These are phyloP conservation scores for Xanthorhoe designata DNA, from an alignment of 2,888 invertebrate species.

Conservation along the genomic window DNA sequence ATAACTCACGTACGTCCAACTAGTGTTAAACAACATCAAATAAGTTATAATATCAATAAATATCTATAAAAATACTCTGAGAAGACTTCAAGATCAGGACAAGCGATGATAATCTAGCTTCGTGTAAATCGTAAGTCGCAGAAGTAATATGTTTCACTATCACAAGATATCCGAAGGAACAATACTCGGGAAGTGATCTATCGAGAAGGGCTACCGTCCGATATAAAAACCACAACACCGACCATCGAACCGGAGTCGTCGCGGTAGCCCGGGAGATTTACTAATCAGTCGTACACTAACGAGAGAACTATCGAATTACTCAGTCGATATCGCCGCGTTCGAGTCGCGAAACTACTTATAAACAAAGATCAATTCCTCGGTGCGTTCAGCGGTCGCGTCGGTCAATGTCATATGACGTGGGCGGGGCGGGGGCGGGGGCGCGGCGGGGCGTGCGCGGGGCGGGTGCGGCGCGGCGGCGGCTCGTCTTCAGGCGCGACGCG, in stretches of 20 bases:
- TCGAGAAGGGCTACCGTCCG: background rate
- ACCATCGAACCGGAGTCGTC: background rate
- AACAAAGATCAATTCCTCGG: conserved; percentile 15
- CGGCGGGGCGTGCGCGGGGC: conserved; percentile 45
- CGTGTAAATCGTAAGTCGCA: conserved; percentile 17
- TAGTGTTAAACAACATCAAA: conserved; percentile 49
- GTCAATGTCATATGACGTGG: conserved; percentile 64
- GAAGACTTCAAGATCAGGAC: conserved; percentile 31
- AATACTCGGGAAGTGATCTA: conserved; percentile 35
- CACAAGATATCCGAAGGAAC: conserved; percentile 38
- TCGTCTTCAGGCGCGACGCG: conserved; percentile 67
- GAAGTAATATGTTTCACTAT: conserved; percentile 28
- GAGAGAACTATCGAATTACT: conserved; percentile 12
- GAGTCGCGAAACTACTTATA: background rate
- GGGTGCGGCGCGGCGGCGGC: conserved; percentile 51
- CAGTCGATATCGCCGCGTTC: conserved; percentile 26
- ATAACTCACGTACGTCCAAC: conserved; percentile 67
- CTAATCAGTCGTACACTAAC: conserved; percentile 35
- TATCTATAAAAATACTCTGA: conserved; percentile 48
- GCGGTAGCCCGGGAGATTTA: conserved; percentile 19
- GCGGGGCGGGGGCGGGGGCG: conserved; percentile 22
- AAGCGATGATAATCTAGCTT: conserved; percentile 38
- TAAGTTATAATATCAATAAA: conserved; percentile 35
- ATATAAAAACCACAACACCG: conserved; percentile 7
- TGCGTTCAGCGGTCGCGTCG: conserved; percentile 41